Percentiles rank a stretch among this genome's conserved stretches.
phyloP scores from a whole-genome alignment of 2,797 vertebrate genomes.

The Anomalospiza imberbis region DNA sequence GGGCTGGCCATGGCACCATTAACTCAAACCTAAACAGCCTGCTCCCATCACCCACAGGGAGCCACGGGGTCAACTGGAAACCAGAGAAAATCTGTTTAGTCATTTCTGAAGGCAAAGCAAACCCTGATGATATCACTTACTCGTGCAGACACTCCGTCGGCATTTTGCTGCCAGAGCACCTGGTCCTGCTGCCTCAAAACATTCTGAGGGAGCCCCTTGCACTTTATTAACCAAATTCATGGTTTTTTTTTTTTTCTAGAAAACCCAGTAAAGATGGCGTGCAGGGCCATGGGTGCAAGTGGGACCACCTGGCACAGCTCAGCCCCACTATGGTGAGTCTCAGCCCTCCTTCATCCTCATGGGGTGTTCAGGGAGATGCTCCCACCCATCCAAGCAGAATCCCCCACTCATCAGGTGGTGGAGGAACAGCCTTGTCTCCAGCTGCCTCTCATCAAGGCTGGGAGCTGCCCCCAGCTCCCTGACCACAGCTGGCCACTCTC shows the following conservation, averaged over 20 bases:
- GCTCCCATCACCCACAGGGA: background rate
- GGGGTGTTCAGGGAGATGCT: background rate
- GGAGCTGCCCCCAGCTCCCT: background rate
- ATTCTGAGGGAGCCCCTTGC: background rate
- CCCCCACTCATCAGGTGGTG: rapidly evolving
- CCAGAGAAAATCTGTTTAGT: slow-evolving; percentile 52
- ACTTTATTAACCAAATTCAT: background rate
- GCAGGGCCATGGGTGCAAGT: rapidly evolving
- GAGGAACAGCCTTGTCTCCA: background rate
- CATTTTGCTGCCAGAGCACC: slow-evolving; percentile 2
- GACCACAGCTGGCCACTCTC: rapidly evolving
- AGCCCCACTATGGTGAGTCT: background rate
- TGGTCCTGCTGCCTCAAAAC: background rate
- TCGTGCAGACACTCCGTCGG: background rate
- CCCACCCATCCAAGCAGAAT: background rate
- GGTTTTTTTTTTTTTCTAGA: background rate
- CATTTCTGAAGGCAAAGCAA: slow-evolving; percentile 35
- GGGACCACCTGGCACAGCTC: background rate
- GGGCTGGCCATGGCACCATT: background rate
- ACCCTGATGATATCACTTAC: slow-evolving; percentile 15
- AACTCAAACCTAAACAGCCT: background rate
- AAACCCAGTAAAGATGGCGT: background rate
- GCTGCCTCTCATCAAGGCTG: background rate
- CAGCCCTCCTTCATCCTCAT: background rate
- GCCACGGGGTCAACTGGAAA: slow-evolving; percentile 32